Evolutionary conservation across 1,140 invertebrate species (phyloP).

Genomic region (Sesamia nonagrioides): DNA sequence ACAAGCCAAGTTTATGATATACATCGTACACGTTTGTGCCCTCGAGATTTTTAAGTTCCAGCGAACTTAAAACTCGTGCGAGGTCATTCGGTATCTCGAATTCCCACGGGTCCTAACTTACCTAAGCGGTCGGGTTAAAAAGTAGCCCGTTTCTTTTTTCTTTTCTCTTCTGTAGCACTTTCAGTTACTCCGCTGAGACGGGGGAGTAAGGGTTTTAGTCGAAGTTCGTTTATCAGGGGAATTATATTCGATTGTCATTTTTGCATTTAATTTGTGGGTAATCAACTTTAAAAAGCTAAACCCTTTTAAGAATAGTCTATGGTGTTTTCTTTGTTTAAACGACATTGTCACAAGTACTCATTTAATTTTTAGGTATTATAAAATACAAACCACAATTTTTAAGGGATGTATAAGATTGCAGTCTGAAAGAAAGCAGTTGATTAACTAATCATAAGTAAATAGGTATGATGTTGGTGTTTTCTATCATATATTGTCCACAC

Average conservation of each 20-base stretch:
- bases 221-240: conserved; percentile 16
- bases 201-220: conserved; percentile 9
- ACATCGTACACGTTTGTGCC: conserved; percentile 1
- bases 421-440: no score
- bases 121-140: conserved; percentile 36
- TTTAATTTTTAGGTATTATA: no score
- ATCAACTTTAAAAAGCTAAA: no score
- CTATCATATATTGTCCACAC: no score
- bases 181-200: conserved; percentile 6
- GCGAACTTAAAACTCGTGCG: conserved; percentile 17
- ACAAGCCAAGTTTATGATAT: conserved; percentile 18
- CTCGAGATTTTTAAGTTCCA: conserved; percentile 22
- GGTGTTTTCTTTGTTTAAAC: no score
- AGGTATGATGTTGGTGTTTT: no score
- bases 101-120: conserved; percentile 8
- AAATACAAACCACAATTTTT: no score
- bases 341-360: no score
- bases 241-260: conserved; percentile 26
- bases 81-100: conserved; percentile 13
- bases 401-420: no score
- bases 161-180: conserved; percentile 10
- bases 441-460: no score
- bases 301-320: no score
- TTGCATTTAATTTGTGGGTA: background rate
- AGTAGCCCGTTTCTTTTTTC: conserved; percentile 18